These are phyloP conservation scores for Nysson spinosus DNA, from an alignment of 2,888 invertebrate genomes.

Conservation along the genomic window DNA sequence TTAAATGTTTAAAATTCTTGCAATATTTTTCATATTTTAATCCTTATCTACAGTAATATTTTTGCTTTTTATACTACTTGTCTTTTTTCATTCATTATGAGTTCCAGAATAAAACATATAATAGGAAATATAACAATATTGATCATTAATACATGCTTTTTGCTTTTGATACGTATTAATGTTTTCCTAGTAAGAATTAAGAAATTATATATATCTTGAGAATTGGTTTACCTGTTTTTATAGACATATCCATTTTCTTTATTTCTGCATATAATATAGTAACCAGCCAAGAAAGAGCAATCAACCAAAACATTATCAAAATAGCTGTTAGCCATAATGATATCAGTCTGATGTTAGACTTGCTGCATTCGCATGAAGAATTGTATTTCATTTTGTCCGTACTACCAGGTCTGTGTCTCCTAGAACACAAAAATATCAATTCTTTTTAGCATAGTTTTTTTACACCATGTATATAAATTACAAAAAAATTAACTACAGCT, in stretches of 20 bases:
- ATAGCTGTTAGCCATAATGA: constrained; percentile 70
- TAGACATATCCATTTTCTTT: constrained; percentile 71
- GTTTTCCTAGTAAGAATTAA: too few species aligned
- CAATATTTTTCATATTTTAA: too few species aligned
- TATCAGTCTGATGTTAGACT: constrained; percentile 61
- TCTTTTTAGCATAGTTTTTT: too few species aligned
- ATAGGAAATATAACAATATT: too few species aligned
- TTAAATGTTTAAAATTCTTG: too few species aligned
- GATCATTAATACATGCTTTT: too few species aligned
- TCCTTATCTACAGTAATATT: neutral
- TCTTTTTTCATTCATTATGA: constrained; percentile 8
- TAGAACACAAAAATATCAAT: constrained; percentile 38
- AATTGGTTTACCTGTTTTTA: constrained; percentile 73
- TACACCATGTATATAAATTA: too few species aligned
- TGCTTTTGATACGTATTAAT: too few species aligned
- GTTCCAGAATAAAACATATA: constrained; percentile 46
- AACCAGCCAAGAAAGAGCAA: constrained; percentile 75
- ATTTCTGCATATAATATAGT: constrained; percentile 74
- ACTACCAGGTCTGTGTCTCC: constrained; percentile 60
- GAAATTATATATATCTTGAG: neutral
- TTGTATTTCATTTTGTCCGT: constrained; percentile 53
- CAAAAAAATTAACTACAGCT: too few species aligned
- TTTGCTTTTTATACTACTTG: neutral
- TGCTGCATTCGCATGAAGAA: constrained; percentile 61
- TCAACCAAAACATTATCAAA: constrained; percentile 73